phyloP scores from a whole-genome alignment of 2,113 vertebrate species.

The Brienomyrus longianalis region DNA sequence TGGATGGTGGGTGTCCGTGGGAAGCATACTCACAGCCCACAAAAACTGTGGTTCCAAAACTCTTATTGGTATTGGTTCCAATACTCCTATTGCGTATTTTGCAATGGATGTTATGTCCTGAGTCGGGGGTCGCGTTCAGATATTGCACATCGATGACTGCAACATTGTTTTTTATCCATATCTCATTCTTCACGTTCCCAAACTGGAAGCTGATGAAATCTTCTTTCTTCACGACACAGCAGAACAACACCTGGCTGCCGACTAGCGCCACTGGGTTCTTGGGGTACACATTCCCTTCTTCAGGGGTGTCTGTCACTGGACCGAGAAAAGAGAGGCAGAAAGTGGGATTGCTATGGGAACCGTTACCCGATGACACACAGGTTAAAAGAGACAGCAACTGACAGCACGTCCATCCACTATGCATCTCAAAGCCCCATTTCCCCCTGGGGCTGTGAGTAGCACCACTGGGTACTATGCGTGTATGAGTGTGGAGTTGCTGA shows the following conservation, averaged over 20 bases:
- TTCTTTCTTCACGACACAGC: conserved; percentile 38
- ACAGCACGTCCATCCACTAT: neutral
- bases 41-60: neutral
- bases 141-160: conserved; percentile 24
- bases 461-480: neutral
- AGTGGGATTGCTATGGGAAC: neutral
- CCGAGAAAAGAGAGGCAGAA: neutral
- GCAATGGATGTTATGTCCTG: conserved; percentile 13
- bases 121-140: fast-evolving
- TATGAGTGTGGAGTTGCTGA: conserved; percentile 15
- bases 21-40: conserved; percentile 41
- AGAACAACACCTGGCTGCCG: conserved; percentile 45
- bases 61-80: too few species aligned
- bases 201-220: neutral
- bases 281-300: conserved; percentile 30
- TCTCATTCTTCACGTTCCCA: fast-evolving
- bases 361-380: neutral
- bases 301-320: conserved; percentile 48
- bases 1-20: neutral
- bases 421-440: conserved; percentile 5
- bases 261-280: conserved; percentile 32
- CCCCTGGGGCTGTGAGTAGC: conserved; percentile 4
- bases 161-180: neutral
- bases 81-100: too few species aligned
- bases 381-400: neutral